Conservation (phyloP, 2,797 vertebrate genomes). For the Molossus molossus region DNA sequence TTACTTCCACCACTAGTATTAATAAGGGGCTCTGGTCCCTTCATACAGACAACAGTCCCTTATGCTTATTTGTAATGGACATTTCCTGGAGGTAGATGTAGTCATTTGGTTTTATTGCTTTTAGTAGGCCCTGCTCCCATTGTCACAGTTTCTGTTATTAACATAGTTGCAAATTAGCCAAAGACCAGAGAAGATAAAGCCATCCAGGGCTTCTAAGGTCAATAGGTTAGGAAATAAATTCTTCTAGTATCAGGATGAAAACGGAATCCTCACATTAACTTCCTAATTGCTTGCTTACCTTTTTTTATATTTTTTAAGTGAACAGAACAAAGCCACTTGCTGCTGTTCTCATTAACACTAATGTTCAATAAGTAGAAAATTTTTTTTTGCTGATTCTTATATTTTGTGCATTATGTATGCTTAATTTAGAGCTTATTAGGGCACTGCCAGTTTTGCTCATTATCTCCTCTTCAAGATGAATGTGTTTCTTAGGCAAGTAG, state of each 20-base stretch:
- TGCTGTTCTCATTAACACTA: slow-evolving; percentile 82
- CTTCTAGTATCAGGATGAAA: slow-evolving; percentile 74
- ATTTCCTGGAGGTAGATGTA: slow-evolving; percentile 66
- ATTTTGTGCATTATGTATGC: slow-evolving; percentile 80
- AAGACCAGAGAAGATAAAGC: slow-evolving; percentile 67
- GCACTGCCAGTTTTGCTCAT: slow-evolving; percentile 78
- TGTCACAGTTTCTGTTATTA: slow-evolving; percentile 65
- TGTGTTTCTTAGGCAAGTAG: slow-evolving; percentile 75
- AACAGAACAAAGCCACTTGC: slow-evolving; percentile 81
- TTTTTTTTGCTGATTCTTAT: slow-evolving; percentile 78
- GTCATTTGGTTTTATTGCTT: slow-evolving; percentile 61
- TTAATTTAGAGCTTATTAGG: slow-evolving; percentile 86
- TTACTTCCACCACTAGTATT: slow-evolving; percentile 66
- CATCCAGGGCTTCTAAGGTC: slow-evolving; percentile 68
- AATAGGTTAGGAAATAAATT: slow-evolving; percentile 75
- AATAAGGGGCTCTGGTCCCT: slow-evolving; percentile 37
- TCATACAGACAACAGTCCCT: slow-evolving; percentile 41
- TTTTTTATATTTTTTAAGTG: slow-evolving; percentile 81
- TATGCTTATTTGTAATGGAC: slow-evolving; percentile 28
- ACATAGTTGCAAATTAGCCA: slow-evolving; percentile 69
- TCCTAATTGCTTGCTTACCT: slow-evolving; percentile 81
- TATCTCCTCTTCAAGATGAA: slow-evolving; percentile 81
- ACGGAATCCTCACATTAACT: slow-evolving; percentile 75
- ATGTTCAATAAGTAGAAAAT: slow-evolving; percentile 81
- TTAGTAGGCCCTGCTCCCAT: slow-evolving; percentile 45